Base-by-base conservation (phyloP, 2,888 invertebrate genomes). In the Stramonita haemastoma region DNA sequence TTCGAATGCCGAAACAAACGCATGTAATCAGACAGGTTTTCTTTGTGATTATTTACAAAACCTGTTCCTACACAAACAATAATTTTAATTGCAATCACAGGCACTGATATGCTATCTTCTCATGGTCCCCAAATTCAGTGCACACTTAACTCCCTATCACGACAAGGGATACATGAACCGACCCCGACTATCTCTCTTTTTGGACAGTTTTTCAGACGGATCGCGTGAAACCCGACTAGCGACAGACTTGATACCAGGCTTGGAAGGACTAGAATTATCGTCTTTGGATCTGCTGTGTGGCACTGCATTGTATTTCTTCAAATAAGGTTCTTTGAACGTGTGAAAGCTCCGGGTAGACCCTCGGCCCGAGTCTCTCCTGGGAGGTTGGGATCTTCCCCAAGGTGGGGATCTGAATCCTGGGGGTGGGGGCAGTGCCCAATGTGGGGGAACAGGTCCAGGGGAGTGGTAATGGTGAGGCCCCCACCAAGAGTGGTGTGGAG, bases 191-290 rank as follows among this genome's bases (percentile, higher is more conserved):
- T 89, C 89, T 32, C 85, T 89, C 83, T 89, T 89, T 13, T 56
- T 85, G 70, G 89, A 89, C 56, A 89, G 85, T 85, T 89, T 89
- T 85, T 89, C 29, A 17, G 89, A 70, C 66, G n/a, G n/a, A 17
- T 56, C 85, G 73, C 70, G 56, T 2, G 89, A 89, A n/a, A 73
- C 36, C 0, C 66, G 36, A 17, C 81, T 83, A 22, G 81, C 81
- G 4, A 83, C 46, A 46, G 81, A 83, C 46, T 83, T 83, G 81
- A 36, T 26, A 13, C 46, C 46, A 46, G 81, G 26, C 46, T 11
- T 83, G 34, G 79, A 34, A 0, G 83, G 46, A 56, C 29, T 17
- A 36, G 36, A 13, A 17, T 19, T 57, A n/a, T 85, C 85, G 29
- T 26, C 29, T 13, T 17, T n/a, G 46, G 85, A 32, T 26, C 60